Percentiles rank a stretch among this genome's conserved stretches.
phyloP scores from a whole-genome alignment of 2,888 invertebrate species.

The Lathronympha strigana region DNA sequence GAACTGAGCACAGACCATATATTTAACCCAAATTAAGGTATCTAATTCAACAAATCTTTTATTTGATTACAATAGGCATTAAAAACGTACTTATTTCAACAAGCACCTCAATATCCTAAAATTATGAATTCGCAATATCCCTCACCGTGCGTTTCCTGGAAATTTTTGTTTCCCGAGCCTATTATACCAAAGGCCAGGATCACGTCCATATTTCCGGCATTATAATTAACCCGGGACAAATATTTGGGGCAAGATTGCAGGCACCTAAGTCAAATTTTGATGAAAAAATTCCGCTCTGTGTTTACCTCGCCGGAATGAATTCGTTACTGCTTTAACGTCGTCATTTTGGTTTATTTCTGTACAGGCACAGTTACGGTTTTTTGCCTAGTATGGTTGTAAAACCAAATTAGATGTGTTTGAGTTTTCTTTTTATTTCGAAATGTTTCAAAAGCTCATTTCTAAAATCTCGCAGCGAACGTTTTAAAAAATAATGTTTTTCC shows the following conservation, averaged over 20 bases:
- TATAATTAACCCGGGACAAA: constrained; percentile 53
- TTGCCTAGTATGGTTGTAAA: neutral
- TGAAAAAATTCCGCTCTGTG: constrained; percentile 68
- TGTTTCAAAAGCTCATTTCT: too few relatives aligned
- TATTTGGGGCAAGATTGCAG: constrained; percentile 70
- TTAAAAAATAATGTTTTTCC: too few relatives aligned
- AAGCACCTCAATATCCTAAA: neutral
- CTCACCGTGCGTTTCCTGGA: neutral
- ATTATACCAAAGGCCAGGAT: constrained; percentile 11
- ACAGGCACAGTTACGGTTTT: neutral
- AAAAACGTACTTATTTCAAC: neutral
- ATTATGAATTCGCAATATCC: neutral
- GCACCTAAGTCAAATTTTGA: constrained; percentile 76
- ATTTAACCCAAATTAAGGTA: too few relatives aligned
- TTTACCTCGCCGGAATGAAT: constrained; percentile 66
- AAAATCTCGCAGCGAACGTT: too few relatives aligned
- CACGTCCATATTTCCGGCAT: constrained; percentile 31
- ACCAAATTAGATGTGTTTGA: too few relatives aligned
- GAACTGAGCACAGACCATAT: too few relatives aligned
- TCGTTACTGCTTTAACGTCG: constrained; percentile 42
- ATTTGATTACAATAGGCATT: too few relatives aligned
- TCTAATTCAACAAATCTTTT: too few relatives aligned
- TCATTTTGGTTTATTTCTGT: constrained; percentile 8
- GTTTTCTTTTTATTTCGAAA: too few relatives aligned
- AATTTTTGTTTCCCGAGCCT: constrained; percentile 4